Evolutionary conservation across 1,140 invertebrate species (phyloP).

Genomic region (Acromyrmex heyeri): DNA sequence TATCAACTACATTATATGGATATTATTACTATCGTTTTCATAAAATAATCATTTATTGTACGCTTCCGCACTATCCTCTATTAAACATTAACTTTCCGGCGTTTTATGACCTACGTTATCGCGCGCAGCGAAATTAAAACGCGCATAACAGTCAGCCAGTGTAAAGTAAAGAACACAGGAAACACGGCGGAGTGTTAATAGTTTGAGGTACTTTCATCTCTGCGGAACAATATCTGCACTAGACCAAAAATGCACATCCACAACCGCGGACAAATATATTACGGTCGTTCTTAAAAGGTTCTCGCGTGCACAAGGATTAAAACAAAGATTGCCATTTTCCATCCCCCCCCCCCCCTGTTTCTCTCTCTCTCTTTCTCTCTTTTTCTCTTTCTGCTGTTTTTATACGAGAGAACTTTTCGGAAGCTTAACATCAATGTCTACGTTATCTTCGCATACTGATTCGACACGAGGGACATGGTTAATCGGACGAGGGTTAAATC

Average conservation of each 20-base stretch:
- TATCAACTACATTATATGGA: conserved; percentile 20
- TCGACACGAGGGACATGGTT: conserved; percentile 12
- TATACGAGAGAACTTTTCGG: neutral
- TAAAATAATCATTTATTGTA: conserved; percentile 47
- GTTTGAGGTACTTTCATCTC: conserved; percentile 42
- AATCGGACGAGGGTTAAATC: conserved; percentile 34
- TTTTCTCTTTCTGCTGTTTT: neutral
- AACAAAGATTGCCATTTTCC: neutral
- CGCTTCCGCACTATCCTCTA: neutral
- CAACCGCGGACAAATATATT: conserved; percentile 42
- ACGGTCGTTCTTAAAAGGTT: conserved; percentile 24
- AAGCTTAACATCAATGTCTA: neutral
- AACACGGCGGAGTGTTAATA: conserved; percentile 36
- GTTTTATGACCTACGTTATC: conserved; percentile 24
- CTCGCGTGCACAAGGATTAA: conserved; percentile 33
- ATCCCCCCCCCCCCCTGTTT: too few relatives aligned
- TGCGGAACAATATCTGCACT: conserved; percentile 11
- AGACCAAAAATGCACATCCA: conserved; percentile 36
- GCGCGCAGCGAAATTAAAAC: conserved; percentile 42
- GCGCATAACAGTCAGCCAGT: conserved; percentile 13
- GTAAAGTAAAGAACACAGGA: conserved; percentile 18
- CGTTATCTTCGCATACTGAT: neutral
- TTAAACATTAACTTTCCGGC: conserved; percentile 38
- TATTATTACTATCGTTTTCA: conserved; percentile 31
- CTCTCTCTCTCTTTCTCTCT: neutral